These are phyloP conservation scores for Erpetoichthys calabaricus DNA, from an alignment of 2,797 vertebrate genomes.

Conservation along the genomic window DNA sequence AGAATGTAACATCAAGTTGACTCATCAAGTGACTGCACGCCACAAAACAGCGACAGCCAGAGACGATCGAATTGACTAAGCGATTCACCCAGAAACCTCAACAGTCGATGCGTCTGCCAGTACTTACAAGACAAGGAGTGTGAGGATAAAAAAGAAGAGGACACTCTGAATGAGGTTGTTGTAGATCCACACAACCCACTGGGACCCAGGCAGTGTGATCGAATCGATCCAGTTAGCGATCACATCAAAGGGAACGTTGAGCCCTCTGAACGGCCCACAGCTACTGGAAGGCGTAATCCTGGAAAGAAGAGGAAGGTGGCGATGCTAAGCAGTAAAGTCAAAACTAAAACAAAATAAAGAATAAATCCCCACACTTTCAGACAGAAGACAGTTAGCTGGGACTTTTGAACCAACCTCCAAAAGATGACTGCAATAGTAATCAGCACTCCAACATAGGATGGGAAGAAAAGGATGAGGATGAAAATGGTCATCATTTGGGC, in stretches of 20 bases:
- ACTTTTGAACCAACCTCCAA: conserved; percentile 69
- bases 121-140: conserved; percentile 66
- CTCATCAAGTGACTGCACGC: too few species aligned
- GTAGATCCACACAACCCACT: conserved; percentile 77
- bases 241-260: conserved; percentile 52
- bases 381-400: neutral
- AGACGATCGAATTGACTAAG: conserved; percentile 5
- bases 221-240: conserved; percentile 54
- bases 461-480: conserved; percentile 76
- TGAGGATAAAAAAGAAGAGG: conserved; percentile 78
- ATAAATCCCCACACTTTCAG: neutral
- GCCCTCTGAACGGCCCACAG: conserved; percentile 77
- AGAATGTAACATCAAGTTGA: too few species aligned
- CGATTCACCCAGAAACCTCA: too few species aligned
- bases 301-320: conserved; percentile 6
- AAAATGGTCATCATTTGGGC: conserved; percentile 85
- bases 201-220: conserved; percentile 13
- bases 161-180: conserved; percentile 61
- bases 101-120: neutral
- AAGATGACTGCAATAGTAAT: conserved; percentile 61
- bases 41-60: neutral
- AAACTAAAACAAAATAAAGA: neutral
- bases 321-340: too few species aligned
- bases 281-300: conserved; percentile 65
- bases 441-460: conserved; percentile 70